Base-by-base conservation (phyloP, 1,140 invertebrate genomes). In the Megathymus violae region DNA sequence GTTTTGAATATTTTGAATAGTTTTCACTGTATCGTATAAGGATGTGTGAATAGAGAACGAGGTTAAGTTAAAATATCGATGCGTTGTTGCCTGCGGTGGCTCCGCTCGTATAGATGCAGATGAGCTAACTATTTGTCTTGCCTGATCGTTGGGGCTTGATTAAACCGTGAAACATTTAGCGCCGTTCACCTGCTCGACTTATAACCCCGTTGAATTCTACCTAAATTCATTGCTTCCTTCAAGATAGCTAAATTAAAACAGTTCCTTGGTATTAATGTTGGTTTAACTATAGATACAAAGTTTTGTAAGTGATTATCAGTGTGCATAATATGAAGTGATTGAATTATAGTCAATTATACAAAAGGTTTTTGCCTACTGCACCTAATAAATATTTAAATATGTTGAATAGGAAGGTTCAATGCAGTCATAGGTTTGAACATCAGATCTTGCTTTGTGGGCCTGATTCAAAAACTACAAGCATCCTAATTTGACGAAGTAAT, bases 111-210 rank as follows among this genome's bases (percentile, higher is more conserved):
- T 89, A 85, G 85, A 88, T 89, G 87, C 84, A 89, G 87, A 89
- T 89, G 87, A 89, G 84, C 81, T 67, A 79, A 85, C 83, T 89
- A 89, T 89, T 89, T 89, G 82, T 88, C 81, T 88, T 87, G 71
- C 79, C 77, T 87, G 82, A 88, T 89, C 78, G 87, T 76, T 80
- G 74, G 76, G 79, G 82, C 78, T 89, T 89, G 85, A 89, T 89
- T 89, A 89, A 88, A 89, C 76, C 77, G 80, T 81, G 80, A 88
- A 89, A 87, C 86, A 86, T 85, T 89, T 83, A 88, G 76, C 80
- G 79, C 64, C 65, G 63, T 70, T 83, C 68, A 77, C 72, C 71
- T 73, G 64, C 69, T 71, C 63, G 67, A 63, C 67, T 73, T 68
- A 63, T 66, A 66, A 62, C 36, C 43, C 34, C 52, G 61, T 56